Percentiles rank a stretch among this genome's conserved stretches.
These are phyloP conservation scores for Gambelia wislizenii DNA, from an alignment of 2,797 vertebrate species.

Conservation along the genomic window DNA sequence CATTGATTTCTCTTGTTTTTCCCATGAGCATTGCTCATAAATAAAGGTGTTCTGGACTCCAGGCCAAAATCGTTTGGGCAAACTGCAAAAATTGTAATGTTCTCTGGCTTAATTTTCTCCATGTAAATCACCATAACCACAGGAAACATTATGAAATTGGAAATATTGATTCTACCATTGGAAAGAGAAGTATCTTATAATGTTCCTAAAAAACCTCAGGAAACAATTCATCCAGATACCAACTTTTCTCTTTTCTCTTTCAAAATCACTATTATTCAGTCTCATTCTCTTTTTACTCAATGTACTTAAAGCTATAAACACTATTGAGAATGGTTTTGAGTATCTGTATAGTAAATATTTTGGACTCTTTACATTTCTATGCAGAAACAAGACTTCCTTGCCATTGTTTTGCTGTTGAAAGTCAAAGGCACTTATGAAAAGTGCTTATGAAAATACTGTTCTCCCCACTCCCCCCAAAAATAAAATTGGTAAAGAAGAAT, in stretches of 20 bases:
- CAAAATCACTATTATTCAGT: not conserved
- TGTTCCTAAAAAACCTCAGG: not conserved
- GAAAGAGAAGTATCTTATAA: conserved; percentile 28
- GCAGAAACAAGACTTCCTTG: conserved; percentile 8
- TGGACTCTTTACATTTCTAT: not conserved
- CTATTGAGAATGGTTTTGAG: not conserved
- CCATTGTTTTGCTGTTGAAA: conserved; percentile 49
- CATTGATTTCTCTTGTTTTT: not conserved
- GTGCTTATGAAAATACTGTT: conserved; percentile 10
- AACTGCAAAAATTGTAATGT: not conserved
- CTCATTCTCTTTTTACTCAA: not conserved
- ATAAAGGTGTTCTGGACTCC: not conserved
- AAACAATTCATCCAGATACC: conserved; percentile 17
- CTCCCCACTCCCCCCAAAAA: conserved; percentile 15
- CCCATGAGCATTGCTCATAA: not conserved
- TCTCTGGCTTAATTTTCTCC: not conserved
- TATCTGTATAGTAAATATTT: not conserved
- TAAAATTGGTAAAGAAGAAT: conserved; percentile 57
- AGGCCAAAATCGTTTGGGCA: not conserved
- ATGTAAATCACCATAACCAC: conserved; percentile 36
- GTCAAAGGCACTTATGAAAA: conserved; percentile 21
- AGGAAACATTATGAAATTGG: not conserved
- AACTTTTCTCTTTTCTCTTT: not conserved
- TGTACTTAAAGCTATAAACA: not conserved
- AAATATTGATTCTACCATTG: not conserved